phyloP scores from a whole-genome alignment of 1,140 invertebrate species.

The Calliopsis andreniformis region DNA sequence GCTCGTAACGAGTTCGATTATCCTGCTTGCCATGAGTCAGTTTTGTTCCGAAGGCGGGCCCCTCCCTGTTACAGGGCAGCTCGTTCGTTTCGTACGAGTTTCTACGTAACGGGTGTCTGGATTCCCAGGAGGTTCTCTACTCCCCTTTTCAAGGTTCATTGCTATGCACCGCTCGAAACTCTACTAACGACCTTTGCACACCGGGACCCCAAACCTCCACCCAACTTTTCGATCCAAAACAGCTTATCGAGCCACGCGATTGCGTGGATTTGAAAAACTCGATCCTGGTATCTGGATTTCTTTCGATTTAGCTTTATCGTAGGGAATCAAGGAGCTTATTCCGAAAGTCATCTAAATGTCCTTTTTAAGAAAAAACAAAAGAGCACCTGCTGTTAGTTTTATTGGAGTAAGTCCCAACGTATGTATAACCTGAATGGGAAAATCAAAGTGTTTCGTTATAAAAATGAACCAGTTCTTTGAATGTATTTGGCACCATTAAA shows the following conservation, averaged over 20 bases:
- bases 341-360: not conserved
- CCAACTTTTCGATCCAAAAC: constrained; percentile 53
- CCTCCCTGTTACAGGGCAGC: constrained; percentile 39
- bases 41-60: constrained; percentile 39
- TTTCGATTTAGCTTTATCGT: not conserved
- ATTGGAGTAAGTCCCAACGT: too few species aligned
- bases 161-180: constrained; percentile 78
- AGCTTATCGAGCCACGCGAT: constrained; percentile 42
- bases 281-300: constrained; percentile 16
- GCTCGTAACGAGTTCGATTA: constrained; percentile 79
- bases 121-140: constrained; percentile 78
- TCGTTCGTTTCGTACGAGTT: constrained; percentile 57
- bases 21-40: constrained; percentile 77
- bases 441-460: too few species aligned
- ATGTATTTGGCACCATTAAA: too few species aligned
- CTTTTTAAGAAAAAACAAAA: too few species aligned
- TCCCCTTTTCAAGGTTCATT: constrained; percentile 74
- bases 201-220: constrained; percentile 43
- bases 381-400: too few species aligned
- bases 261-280: constrained; percentile 51
- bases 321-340: not conserved
- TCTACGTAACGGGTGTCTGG: constrained; percentile 73
- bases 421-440: too few species aligned
- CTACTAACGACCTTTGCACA: constrained; percentile 78
- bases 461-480: too few species aligned